Evolutionary conservation across 2,888 invertebrate genomes (phyloP).

Genomic region (Orthosia incerta): DNA sequence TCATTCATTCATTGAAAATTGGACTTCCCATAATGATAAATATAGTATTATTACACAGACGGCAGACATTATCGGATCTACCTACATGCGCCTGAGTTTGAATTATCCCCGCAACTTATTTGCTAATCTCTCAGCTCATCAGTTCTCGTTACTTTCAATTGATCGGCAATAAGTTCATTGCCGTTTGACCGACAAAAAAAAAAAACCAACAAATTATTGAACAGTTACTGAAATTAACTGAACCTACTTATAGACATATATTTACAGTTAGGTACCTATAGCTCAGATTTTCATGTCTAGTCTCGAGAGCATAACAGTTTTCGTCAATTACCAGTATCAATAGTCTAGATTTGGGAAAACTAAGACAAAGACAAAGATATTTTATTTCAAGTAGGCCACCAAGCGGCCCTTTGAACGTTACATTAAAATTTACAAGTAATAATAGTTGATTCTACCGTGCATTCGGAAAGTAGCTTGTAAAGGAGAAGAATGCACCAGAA

Average conservation of each 20-base stretch:
- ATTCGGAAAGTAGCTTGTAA: too few species aligned
- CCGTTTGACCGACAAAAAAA: constrained; percentile 66
- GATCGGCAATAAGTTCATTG: constrained; percentile 71
- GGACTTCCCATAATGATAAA: constrained; percentile 20
- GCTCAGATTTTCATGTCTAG: background rate
- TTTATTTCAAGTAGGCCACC: too few species aligned
- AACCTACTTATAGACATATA: constrained; percentile 24
- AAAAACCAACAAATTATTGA: constrained; percentile 57
- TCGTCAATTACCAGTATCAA: background rate
- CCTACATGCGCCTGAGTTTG: constrained; percentile 23
- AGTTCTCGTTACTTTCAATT: constrained; percentile 72
- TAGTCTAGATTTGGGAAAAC: background rate
- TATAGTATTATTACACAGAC: too few species aligned
- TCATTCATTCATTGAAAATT: constrained; percentile 19
- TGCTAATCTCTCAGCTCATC: constrained; percentile 66
- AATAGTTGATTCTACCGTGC: too few species aligned
- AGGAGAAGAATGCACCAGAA: too few species aligned
- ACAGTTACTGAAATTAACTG: constrained; percentile 50
- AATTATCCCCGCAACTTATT: constrained; percentile 48
- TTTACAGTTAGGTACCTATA: constrained; percentile 20
- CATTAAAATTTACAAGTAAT: too few species aligned
- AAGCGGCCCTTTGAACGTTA: too few species aligned
- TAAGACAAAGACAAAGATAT: too few species aligned
- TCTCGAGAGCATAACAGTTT: constrained; percentile 18
- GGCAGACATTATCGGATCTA: background rate